These are phyloP conservation scores for Glyptemys insculpta DNA, from an alignment of 2,797 vertebrate genomes.

Conservation along the genomic window DNA sequence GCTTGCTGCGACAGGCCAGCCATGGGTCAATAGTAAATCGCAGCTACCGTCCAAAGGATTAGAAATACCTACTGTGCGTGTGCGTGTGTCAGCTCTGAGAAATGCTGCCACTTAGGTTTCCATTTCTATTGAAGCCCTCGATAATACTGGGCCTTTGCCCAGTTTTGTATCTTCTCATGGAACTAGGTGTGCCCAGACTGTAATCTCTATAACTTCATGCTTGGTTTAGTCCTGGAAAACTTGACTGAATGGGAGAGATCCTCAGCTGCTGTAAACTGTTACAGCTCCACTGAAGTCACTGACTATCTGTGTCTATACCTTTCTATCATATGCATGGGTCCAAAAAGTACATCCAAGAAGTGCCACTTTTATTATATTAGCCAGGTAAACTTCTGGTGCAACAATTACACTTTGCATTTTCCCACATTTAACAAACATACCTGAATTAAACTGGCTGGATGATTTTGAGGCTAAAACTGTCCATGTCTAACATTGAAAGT, in stretches of 20 bases:
- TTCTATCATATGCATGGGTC: not conserved
- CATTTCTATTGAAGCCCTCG: not conserved
- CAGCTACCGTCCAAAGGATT: not conserved
- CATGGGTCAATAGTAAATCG: constrained; percentile 14
- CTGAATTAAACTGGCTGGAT: not conserved
- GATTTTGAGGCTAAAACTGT: not conserved
- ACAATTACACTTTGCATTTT: not conserved
- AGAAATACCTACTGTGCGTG: not conserved
- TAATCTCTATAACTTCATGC: not conserved
- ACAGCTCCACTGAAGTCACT: not conserved
- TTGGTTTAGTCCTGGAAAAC: fast-evolving
- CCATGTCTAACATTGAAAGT: not conserved
- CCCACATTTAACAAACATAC: not conserved
- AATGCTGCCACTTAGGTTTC: not conserved
- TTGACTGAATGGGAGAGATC: not conserved
- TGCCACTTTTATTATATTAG: not conserved
- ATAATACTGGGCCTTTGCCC: not conserved
- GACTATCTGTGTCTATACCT: not conserved
- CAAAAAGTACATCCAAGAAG: not conserved
- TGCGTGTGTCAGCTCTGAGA: constrained; percentile 44
- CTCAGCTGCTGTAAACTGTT: fast-evolving
- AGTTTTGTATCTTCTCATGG: not conserved
- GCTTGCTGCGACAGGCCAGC: constrained; percentile 29
- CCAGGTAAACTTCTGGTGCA: not conserved
- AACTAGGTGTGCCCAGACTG: not conserved